These are phyloP conservation scores for Manacus vitellinus DNA, from an alignment of 2,113 vertebrate genomes.

Conservation along the genomic window DNA sequence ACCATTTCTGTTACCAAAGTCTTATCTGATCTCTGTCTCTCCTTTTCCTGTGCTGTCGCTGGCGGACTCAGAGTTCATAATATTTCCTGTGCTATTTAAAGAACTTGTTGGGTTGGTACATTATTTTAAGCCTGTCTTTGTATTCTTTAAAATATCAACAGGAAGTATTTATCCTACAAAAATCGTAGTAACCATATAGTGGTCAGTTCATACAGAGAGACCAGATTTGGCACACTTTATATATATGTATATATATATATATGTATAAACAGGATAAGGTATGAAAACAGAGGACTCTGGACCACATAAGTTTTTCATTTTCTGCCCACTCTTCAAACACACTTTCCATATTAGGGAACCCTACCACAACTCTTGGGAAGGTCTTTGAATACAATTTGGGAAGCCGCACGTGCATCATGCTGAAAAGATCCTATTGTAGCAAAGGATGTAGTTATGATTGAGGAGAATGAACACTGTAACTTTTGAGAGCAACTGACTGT, in stretches of 20 bases:
- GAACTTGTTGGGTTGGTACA: background rate
- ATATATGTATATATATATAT: background rate
- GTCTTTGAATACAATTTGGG: background rate
- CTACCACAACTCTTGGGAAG: background rate
- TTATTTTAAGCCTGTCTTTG: constrained; percentile 21
- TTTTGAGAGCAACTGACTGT: background rate
- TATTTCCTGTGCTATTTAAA: constrained; percentile 51
- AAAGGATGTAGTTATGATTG: background rate
- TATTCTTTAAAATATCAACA: background rate
- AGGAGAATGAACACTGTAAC: background rate
- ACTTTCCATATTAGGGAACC: background rate
- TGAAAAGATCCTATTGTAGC: background rate
- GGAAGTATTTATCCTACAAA: background rate
- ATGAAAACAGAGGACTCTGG: background rate
- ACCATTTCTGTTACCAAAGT: background rate
- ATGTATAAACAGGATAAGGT: background rate
- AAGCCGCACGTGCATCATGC: background rate
- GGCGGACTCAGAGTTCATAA: background rate
- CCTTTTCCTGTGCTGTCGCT: constrained; percentile 4
- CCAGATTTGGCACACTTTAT: background rate
- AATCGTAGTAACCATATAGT: background rate
- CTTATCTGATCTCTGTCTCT: background rate
- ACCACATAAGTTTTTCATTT: background rate
- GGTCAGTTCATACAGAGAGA: background rate
- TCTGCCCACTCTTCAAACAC: background rate